These are phyloP conservation scores for Erpetoichthys calabaricus DNA, from an alignment of 2,797 vertebrate species.

Conservation along the genomic window DNA sequence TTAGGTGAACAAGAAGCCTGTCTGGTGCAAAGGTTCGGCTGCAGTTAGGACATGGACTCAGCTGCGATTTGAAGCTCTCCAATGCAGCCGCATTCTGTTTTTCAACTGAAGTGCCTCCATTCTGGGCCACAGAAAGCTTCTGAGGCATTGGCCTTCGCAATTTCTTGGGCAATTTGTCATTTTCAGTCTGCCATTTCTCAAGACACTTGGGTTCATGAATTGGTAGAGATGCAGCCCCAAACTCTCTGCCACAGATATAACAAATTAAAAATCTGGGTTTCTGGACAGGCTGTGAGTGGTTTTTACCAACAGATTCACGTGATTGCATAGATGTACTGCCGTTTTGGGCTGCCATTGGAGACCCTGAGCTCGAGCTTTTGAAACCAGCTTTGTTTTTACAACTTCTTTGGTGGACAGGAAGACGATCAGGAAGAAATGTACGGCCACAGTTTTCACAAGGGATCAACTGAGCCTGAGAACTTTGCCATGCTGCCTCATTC, in stretches of 20 bases:
- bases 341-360: neutral
- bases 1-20: slow-evolving; percentile 23
- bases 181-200: slow-evolving; percentile 37
- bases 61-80: slow-evolving; percentile 14
- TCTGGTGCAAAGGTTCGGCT: slow-evolving; percentile 21
- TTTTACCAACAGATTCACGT: neutral
- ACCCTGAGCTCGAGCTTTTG: no score
- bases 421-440: slow-evolving; percentile 39
- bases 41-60: slow-evolving; percentile 26
- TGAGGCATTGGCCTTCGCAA: slow-evolving; percentile 20
- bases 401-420: slow-evolving; percentile 37
- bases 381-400: slow-evolving; percentile 26
- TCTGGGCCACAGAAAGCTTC: slow-evolving; percentile 10
- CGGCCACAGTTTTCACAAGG: slow-evolving; percentile 36
- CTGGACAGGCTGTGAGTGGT: neutral
- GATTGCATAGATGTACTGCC: slow-evolving; percentile 8
- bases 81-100: slow-evolving; percentile 17
- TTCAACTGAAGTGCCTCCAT: slow-evolving; percentile 9
- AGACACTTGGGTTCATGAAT: slow-evolving; percentile 36
- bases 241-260: slow-evolving; percentile 35
- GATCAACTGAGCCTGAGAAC: slow-evolving; percentile 36
- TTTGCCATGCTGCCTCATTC: slow-evolving; percentile 30
- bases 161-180: slow-evolving; percentile 26
- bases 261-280: slow-evolving; percentile 25
- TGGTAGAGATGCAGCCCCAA: slow-evolving; percentile 34